Evolutionary conservation across 2,113 vertebrate species (phyloP), one percentile per base, ranked within the genome.

Genomic region (Nesogale talazaci): DNA sequence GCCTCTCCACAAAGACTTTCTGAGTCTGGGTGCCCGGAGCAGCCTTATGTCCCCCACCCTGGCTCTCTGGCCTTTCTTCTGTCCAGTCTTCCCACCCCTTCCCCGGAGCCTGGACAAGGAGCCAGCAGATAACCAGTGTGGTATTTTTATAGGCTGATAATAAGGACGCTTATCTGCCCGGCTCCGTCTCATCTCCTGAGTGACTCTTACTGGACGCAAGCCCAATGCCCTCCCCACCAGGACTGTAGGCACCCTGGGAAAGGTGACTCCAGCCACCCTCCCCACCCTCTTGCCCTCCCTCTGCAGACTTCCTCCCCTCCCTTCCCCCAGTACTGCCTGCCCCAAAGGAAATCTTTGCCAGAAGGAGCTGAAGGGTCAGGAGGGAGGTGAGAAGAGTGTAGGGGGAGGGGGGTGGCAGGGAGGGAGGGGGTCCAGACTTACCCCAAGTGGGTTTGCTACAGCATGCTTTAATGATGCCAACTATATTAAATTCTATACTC

Each of bases 121-220:
- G 96, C 93, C 93, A 92, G 81, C 90, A 96, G 97, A 98, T 97
- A 97, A 97, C 96, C 97, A 98, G 98, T 97, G 98, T 97, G 97
- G 98, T 97, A 97, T 98, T 98, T 98, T 98, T 98, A 98, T 97
- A 98, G 94, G 95, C 97, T 97, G 98, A 98, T 98, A 98, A 98
- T 96, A 93, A 74, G 11, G 77, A 56, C 6, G 94, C 97, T 98
- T 98, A 98, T 98, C 98, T 97, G 65, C 75, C 87, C 69, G 94
- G 93, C 95, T 94, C 94, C 80, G 94, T 92, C 88, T 46, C 96
- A 93, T 97, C 96, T 95, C 94, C 96, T 92, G 94, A 98, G 96
- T 93, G 94, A 94, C 97, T 97, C 97, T 97, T 96, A 97, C 96
- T 97, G 96, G 97, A 94, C 95, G 91, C 97, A 96, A 92, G 75